Evolutionary conservation across 2,113 vertebrate genomes (phyloP), one percentile per base, ranked within the genome.

Genomic region (Acanthochromis polyacanthus): DNA sequence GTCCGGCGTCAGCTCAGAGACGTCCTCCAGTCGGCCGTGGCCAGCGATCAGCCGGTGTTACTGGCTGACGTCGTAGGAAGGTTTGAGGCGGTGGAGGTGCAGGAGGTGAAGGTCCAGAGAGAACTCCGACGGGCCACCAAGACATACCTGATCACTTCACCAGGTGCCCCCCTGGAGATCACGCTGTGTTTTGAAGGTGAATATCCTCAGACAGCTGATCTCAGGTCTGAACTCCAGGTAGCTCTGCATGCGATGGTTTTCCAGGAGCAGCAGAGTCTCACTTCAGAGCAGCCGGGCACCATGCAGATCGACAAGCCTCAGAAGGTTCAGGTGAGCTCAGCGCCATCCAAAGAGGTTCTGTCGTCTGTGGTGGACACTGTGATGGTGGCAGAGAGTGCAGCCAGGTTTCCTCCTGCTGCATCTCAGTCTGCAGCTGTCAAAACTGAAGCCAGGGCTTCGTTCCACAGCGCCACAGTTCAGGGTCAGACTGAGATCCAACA

Each of bases 191-290:
- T 99, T 86, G 94, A 93, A 79, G 93, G 95, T 11, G 52, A 96
- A 52, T 95, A 93, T 80, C 92, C 95, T 75, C 94, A 97, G 73
- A 94, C 66, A 43, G 93, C 94, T 81, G 87, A 96, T 51, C 89
- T 97, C 62, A 94, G 92, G 86, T 93, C 30, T 7, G 94, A 97
- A 83, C 90, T 97, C 17, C 93, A 94, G 62, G 90, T 95, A 48
- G 94, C 94, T 52, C 93, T 99, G 28, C 91, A 89, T 46, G 93
- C 95, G n/a, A 73, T 98, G 78, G 75, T 97, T 81, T 94, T 81
- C 91, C 94, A 96, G 65, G 95, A 98, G 68, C 92, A 92, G 53
- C 91, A 90, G 0, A 66, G 93, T 68, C 87, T 96, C 15, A 91
- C 57, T 17, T 93, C 90, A n/a, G 96, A 96, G 78, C 81, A 94